Base-by-base conservation (phyloP, 2,797 vertebrate genomes). In the Siniperca undulata region DNA sequence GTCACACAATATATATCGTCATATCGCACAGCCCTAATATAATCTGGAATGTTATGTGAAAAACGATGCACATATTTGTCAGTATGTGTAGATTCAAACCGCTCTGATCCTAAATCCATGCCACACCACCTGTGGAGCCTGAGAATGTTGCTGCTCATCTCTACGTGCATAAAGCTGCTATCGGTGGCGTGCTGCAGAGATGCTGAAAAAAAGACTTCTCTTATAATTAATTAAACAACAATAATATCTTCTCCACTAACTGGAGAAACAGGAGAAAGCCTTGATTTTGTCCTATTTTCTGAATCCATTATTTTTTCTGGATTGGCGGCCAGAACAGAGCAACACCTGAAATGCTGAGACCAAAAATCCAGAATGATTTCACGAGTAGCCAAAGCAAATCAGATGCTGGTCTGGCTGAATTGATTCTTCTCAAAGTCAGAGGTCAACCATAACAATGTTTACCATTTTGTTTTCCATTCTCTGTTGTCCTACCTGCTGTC, bases 391-490 rank as follows among this genome's bases (percentile, higher is more conserved):
- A 59, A 50, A 78, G 61, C 5, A 5, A 82, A 46, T 40, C 62
- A 58, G 27, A 50, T n/a, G 42, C 46, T 3, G 7, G 16, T 50
- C 40, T 19, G 7, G 30, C 70, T 42, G 48, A 19, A 52, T 19
- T 3, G 50, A 68, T n/a, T 53, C 65, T 10, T n/a, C 62, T 74
- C 60, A 48, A 70, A 62, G 77, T 78, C 60, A 68, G 70, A 86
- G 64, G 79, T 84, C 82, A 74, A 58, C 61, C 3, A 48, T 24
- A 64, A 55, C 71, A 83, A 82, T 78, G 74, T 81, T 84, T 59
- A n/a, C n/a, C 34, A 24, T 53, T 88, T 76, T 85, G 71, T 79
- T 86, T 82, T 74, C 64, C 42, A 5, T 7, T 10, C 79, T 70
- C 56, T 20, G 61, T 82, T 38, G 73, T 85, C 72, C 86, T 52